These are phyloP conservation scores for Macrocentrus cingulum DNA, from an alignment of 1,140 invertebrate species.

Conservation along the genomic window DNA sequence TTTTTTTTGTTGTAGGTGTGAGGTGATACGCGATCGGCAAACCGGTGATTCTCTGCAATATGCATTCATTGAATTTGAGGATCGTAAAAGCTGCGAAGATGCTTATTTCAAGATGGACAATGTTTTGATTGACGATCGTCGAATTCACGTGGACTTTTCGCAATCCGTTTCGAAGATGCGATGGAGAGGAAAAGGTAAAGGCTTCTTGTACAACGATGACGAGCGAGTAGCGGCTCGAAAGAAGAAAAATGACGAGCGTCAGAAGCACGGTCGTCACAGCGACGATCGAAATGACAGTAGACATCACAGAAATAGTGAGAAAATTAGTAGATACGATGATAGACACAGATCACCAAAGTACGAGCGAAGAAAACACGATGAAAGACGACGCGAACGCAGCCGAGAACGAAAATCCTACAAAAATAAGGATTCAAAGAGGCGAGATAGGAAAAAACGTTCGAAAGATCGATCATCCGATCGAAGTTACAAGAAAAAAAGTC, in stretches of 20 bases:
- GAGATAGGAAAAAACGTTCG: slow-evolving; percentile 22
- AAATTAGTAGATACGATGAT: slow-evolving; percentile 21
- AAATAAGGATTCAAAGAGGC: slow-evolving; percentile 19
- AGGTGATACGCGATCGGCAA: slow-evolving; percentile 94
- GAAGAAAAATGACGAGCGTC: slow-evolving; percentile 1
- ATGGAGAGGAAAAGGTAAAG: slow-evolving; percentile 83
- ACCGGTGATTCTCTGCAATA: slow-evolving; percentile 96
- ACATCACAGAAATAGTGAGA: slow-evolving; percentile 2
- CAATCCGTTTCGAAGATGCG: slow-evolving; percentile 94
- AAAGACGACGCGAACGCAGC: slow-evolving; percentile 18
- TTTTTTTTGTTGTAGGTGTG: slow-evolving; percentile 73
- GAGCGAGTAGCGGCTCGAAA: slow-evolving; percentile 12
- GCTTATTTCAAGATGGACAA: slow-evolving; percentile 99
- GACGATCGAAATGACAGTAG: slow-evolving; percentile 11
- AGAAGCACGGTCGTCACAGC: not conserved
- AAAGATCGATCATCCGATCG: slow-evolving; percentile 12
- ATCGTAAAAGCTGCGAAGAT: slow-evolving; percentile 92
- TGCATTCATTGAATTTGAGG: slow-evolving; percentile 98
- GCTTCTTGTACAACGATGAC: slow-evolving; percentile 59
- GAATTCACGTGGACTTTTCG: slow-evolving; percentile 99
- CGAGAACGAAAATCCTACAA: slow-evolving; percentile 6
- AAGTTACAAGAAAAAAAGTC: slow-evolving; percentile 10
- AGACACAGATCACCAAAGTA: slow-evolving; percentile 14
- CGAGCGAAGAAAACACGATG: slow-evolving; percentile 17
- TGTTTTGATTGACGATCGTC: slow-evolving; percentile 95